These are phyloP conservation scores for Hypsibius dujardini DNA, from an alignment of 1,140 invertebrate genomes.

Conservation along the genomic window DNA sequence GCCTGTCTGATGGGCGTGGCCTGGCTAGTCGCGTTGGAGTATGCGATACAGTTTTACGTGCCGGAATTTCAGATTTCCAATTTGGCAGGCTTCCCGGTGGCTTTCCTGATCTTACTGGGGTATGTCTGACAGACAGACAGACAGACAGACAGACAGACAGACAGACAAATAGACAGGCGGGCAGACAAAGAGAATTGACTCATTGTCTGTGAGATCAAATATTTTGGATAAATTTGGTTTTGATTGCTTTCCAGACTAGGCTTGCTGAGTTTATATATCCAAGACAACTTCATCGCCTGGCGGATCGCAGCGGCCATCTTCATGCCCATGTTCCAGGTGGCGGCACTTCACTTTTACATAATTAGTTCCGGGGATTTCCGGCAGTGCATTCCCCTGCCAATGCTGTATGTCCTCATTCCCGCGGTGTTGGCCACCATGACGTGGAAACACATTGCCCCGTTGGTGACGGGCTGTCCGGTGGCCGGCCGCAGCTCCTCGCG, in stretches of 20 bases:
- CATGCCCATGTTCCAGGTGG: background rate
- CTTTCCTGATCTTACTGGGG: background rate
- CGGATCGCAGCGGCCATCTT: background rate
- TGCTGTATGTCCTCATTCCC: background rate
- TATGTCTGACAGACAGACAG: background rate
- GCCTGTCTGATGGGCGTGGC: background rate
- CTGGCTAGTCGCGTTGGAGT: background rate
- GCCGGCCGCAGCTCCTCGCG: background rate
- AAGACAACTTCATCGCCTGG: background rate
- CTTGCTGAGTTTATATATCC: background rate
- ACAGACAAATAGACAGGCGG: background rate
- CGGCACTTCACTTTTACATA: background rate
- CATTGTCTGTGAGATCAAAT: background rate
- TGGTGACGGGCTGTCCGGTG: background rate
- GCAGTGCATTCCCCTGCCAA: background rate
- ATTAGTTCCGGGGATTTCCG: slow-evolving; percentile 9
- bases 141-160: background rate
- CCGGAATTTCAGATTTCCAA: slow-evolving; percentile 6
- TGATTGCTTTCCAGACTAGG: background rate
- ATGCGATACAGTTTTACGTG: background rate
- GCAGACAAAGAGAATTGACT: background rate
- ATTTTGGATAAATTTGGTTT: slow-evolving; percentile 1
- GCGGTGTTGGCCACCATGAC: background rate
- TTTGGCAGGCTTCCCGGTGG: background rate
- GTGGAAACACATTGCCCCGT: background rate